Evolutionary conservation across 2,888 invertebrate species (phyloP), one percentile per base, ranked within the genome.

Genomic region (Synanthedon vespiformis): DNA sequence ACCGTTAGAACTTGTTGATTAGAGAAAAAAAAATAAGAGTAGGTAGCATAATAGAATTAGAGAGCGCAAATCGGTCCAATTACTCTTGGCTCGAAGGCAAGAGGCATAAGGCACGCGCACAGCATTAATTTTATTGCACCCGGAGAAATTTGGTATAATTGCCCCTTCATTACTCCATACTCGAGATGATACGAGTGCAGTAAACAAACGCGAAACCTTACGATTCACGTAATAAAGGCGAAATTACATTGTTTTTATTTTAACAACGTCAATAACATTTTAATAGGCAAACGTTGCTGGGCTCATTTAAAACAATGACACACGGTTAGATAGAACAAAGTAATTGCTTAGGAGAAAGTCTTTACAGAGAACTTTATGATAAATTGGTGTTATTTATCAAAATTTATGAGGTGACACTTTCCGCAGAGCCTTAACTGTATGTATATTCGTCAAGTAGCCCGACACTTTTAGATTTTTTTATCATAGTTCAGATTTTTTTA

Each of bases 141-240:
- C 58, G 63, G 74, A 72, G 79, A 79, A 81, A 79, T 76, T 72
- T 58, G 58, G 71, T 73, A 77, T 80, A 78, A 80, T 81, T 78
- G 74, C 71, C 63, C 64, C 58, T 70, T 72, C 65, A 71, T 74
- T 76, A 68, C 60, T 40, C 2, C 10, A 34, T 14, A 13, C 44
- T 44, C 41, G 40, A 40, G 14, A 51, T 18, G 6, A 40, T 34
- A 34, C 49, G 55, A 16, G 54, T 58, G 34, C 34, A 10, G 34
- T 34, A 27, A 1, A 34, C 34, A 34, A 0, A 10, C 34, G 34
- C 2, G 34, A 34, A 34, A 34, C 10, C 10, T 34, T 34, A 34
- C 2, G 34, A 34, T 0, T 0, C 2, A 34, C 51, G 52, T 41
- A 18, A 34, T 34, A 34, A 10, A 34, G 10, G 34, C 10, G 8